Base-by-base conservation (phyloP, 2,888 invertebrate species). In the Amphipyra tragopoginis region DNA sequence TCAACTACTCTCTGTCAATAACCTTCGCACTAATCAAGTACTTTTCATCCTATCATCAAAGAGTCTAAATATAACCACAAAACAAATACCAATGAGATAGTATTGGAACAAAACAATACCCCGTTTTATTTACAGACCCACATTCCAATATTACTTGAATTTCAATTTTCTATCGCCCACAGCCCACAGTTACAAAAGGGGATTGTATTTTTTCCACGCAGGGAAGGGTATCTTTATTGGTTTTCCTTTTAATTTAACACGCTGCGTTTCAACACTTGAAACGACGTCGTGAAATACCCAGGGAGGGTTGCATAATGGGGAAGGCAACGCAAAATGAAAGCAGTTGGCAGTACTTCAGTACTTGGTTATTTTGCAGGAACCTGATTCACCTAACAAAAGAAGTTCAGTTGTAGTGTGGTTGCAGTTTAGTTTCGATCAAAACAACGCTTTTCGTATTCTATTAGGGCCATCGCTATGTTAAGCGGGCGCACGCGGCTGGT, bases 231-330 rank as follows among this genome's bases (percentile, higher is more conserved):
- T 84, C 84, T 83, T 77, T 79, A 81, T 81, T 71, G 74, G 72
- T 75, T 83, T 82, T 81, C 79, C 82, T 73, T 70, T 72, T 83
- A 83, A 84, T 84, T 84, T 84, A 83, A 69, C 79, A 73, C 76
- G 65, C 69, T 38, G 66, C 62, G 60, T 66, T 55, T 34, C 55
- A 39, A 44, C 48, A 47, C 56, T 50, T 14, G 40, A 49, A 62
- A 73, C 45, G 53, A 45, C 42, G 71, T 62, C 60, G 53, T 52
- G 61, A 69, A 60, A 60, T 62, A 44, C 39, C 56, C 48, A 49
- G 11, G 43, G 21, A 44, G 13, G 21, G 39, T 42, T 43, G 2
- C 33, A 40, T 63, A 15, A 11, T n/a, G n/a, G n/a, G n/a, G n/a
- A n/a, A n/a, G n/a, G n/a, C n/a, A n/a, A n/a, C n/a, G n/a, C n/a